Conservation (phyloP, 1,140 invertebrate species). For the Macrocentrus cingulum region DNA sequence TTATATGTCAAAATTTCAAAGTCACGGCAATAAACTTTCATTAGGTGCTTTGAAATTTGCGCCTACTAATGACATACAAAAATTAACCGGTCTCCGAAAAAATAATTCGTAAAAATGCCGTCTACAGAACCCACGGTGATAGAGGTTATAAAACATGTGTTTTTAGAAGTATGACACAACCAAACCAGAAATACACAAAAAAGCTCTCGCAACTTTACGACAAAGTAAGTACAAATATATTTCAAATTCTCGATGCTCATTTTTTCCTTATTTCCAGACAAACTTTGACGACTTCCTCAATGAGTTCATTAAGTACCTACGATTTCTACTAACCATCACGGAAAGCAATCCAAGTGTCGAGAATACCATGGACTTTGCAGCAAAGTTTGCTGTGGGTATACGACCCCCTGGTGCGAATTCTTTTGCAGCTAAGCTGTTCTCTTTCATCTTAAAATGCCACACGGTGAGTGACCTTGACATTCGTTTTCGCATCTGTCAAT, state of each 20-base stretch:
- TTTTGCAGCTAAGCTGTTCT: conserved; percentile 41
- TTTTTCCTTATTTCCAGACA: conserved; percentile 36
- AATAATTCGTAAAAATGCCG: too few species aligned
- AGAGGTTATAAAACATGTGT: conserved; percentile 48
- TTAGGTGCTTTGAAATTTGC: too few species aligned
- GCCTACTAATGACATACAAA: too few species aligned
- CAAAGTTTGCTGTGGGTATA: conserved; percentile 58
- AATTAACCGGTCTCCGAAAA: background rate
- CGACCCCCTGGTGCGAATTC: conserved; percentile 31
- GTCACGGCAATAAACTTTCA: too few species aligned
- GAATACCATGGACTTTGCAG: conserved; percentile 61
- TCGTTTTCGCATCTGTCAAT: conserved; percentile 73
- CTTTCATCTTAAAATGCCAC: conserved; percentile 52
- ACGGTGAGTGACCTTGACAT: conserved; percentile 65
- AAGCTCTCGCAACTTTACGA: conserved; percentile 37
- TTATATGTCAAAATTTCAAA: too few species aligned
- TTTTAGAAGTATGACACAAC: conserved; percentile 64
- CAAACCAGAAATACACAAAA: conserved; percentile 65
- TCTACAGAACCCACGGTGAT: background rate
- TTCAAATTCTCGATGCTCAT: background rate
- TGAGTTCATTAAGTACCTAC: conserved; percentile 39
- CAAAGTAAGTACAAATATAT: background rate
- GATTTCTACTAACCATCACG: conserved; percentile 37
- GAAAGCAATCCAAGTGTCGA: conserved; percentile 56
- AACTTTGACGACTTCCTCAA: conserved; percentile 37